Evolutionary conservation across 2,888 invertebrate species (phyloP), one percentile per base, ranked within the genome.

Genomic region (Drosophila anomalata): DNA sequence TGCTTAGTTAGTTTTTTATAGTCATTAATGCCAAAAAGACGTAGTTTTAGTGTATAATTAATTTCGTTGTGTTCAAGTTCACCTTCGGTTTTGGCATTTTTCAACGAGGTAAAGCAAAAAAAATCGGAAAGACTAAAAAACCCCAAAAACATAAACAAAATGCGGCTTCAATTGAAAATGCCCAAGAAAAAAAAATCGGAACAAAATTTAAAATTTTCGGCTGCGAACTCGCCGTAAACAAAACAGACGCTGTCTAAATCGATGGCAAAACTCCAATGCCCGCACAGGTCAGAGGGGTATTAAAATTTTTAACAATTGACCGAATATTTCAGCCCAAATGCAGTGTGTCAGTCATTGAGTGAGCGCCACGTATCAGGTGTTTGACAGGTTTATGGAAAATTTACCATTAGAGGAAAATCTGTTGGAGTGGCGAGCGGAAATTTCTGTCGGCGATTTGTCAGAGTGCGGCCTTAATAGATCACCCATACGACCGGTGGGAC

Each of bases 211-310:
- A 17, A 62, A 47, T 69, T 66, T 62, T 79, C 29, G 22, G 20
- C 77, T 77, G 73, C 48, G 63, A 63, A 54, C 62, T 77, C 54
- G 62, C 52, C 68, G 63, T 79, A 79, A 82, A 85, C 67, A 77
- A 73, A 70, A 36, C 20, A 48, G 48, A 41, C 26, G 39, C 66
- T 26, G 8, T 14, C 14, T 36, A 26, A 33, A 50, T 39, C 50
- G 63, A 53, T 62, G 73, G 50, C 73, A 75, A 81, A 72, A 60
- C 54, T 75, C 55, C 63, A 63, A 39, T 65, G 65, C 56, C 56
- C 47, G 41, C 26, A 33, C 58, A 39, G 41, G 46, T 17, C 51
- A 33, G 12, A 47, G 47, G 56, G 51, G 55, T 56, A 56, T 48
- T 42, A 54, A 26, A 73, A 59, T 46, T 48, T 58, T 46, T 59